Percentiles rank a stretch among this genome's conserved stretches.
Evolutionary conservation across 2,888 invertebrate genomes (phyloP).

Genomic region (Cosmopolites sordidus): DNA sequence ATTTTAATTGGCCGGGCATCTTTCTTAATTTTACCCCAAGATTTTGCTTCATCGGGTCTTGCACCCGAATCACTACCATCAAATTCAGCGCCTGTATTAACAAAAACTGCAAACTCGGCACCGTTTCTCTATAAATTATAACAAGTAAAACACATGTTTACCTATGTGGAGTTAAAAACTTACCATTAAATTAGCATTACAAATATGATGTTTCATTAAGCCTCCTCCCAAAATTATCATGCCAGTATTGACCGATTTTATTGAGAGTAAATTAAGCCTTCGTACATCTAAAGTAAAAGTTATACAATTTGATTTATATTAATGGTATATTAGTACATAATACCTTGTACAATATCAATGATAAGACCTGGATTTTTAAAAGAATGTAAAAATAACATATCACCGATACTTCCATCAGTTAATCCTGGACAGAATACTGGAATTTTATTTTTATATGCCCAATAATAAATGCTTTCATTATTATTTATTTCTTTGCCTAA

Average conservation of each 20-base stretch:
- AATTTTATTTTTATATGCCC: constrained; percentile 95
- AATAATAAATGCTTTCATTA: constrained; percentile 90
- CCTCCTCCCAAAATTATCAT: constrained; percentile 97
- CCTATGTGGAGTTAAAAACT: constrained; percentile 32
- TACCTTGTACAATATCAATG: constrained; percentile 85
- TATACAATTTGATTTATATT: no score
- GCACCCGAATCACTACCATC: constrained; percentile 99
- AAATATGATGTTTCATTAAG: constrained; percentile 97
- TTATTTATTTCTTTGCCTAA: constrained; percentile 89
- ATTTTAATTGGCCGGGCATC: constrained; percentile 87
- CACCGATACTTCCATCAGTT: constrained; percentile 95
- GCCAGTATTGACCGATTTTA: constrained; percentile 89
- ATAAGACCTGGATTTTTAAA: constrained; percentile 88
- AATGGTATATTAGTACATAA: not conserved
- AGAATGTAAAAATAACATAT: constrained; percentile 99
- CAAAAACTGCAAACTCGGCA: constrained; percentile 89
- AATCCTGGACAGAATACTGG: constrained; percentile 97
- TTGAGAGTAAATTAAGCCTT: constrained; percentile 88
- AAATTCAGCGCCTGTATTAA: constrained; percentile 94
- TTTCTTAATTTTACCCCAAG: constrained; percentile 96
- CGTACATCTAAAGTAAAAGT: constrained; percentile 66
- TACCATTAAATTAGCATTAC: constrained; percentile 98
- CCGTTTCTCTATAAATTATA: constrained; percentile 72
- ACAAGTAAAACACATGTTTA: not conserved
- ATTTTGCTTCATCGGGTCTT: constrained; percentile 95